Evolutionary conservation across 2,797 vertebrate genomes (phyloP), one percentile per base, ranked within the genome.

Genomic region (Xenopus petersii): DNA sequence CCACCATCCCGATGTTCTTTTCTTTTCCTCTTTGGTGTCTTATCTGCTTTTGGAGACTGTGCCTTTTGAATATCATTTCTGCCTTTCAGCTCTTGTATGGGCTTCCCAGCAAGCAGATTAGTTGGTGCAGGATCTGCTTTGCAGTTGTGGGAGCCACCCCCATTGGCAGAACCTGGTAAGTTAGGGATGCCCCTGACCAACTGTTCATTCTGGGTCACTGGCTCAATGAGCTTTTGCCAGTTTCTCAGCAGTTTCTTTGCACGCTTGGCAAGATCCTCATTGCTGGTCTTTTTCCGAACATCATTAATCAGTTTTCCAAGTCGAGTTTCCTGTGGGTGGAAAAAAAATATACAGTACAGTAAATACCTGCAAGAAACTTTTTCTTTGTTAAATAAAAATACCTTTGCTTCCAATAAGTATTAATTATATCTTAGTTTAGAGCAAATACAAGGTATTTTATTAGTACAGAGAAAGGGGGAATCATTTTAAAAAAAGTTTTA

Each of bases 221-320:
- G 95, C 80, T 95, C 95, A 0, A 95, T 95, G 47, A 98, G 85
- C 83, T 94, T 96, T 84, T 97, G 96, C 96, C 96, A 98, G 85
- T 89, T 94, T 61, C 95, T 86, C 68, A 98, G 86, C 75, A 98
- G 90, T 80, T 94, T 95, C 87, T 98, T 98, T 79, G 95, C 95
- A 75, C 96, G 91, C 86, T 95, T 96, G 61, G 95, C 95, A 6
- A 98, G 92, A 73, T 96, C 95, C 80, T 96, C 94, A 0, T 98
- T 95, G 87, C 93, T 94, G 0, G 94, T 96, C 81, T 95, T 96
- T 87, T 96, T 98, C 64, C 96, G 89, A 74, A 98, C 92, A 56
- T 98, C 96, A 16, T 98, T 98, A 87, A 98, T 97, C 21, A 98
- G 91, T 83, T 96, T 98, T 70, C 96, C 96, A 3, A 98, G 93